These are phyloP conservation scores for Deroptyus accipitrinus DNA, from an alignment of 2,113 vertebrate genomes.

Conservation along the genomic window DNA sequence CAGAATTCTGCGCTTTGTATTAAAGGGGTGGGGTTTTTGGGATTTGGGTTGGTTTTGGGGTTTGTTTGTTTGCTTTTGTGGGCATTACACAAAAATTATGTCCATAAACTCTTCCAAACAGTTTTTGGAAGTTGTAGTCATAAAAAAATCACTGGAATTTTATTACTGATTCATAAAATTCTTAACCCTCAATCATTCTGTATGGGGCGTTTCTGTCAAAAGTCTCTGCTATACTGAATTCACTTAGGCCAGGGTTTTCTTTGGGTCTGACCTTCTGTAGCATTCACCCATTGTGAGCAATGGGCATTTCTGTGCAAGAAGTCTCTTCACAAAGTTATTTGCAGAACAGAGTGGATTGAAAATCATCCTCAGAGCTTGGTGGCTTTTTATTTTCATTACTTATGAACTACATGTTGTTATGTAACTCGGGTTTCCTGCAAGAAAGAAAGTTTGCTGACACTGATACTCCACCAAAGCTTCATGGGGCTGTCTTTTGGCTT, in stretches of 20 bases:
- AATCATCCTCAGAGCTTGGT: background rate
- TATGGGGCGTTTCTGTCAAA: background rate
- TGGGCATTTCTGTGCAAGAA: background rate
- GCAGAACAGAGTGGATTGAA: background rate
- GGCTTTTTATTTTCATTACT: constrained; percentile 10
- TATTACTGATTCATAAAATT: background rate
- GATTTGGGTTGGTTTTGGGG: background rate
- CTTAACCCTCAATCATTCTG: background rate
- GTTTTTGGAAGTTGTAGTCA: background rate
- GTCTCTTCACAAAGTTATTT: background rate
- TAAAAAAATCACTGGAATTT: background rate
- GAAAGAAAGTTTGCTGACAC: background rate
- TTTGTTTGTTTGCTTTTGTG: background rate
- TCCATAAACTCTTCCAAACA: background rate
- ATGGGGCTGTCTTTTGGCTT: background rate
- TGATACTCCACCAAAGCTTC: background rate
- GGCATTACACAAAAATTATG: background rate
- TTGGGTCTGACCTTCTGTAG: background rate
- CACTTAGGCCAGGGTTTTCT: background rate
- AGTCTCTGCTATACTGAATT: background rate
- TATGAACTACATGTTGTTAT: background rate
- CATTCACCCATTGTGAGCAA: background rate
- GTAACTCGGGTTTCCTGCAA: background rate
- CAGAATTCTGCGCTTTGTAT: background rate
- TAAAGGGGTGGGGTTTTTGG: background rate